Evolutionary conservation across 2,797 vertebrate genomes (phyloP), one percentile per base, ranked within the genome.

Genomic region (Garrulus glandarius): DNA sequence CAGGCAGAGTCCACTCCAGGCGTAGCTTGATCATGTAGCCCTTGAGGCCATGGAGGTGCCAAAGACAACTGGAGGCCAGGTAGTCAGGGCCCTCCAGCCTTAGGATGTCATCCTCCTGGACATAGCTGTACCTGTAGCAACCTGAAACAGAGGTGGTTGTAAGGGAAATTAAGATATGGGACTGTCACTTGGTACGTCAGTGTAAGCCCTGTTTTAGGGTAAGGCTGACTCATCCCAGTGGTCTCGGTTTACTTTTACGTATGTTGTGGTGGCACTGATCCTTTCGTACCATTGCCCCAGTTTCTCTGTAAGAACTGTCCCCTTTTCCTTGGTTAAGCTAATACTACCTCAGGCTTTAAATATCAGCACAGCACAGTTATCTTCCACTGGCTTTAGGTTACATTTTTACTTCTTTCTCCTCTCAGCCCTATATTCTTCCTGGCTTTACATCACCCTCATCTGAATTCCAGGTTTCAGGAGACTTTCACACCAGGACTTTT

Each of bases 1-100:
- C 98, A 0, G 98, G 92, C 46, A 98, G 98, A 21, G 97, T 98
- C 99, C 99, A 99, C 95, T 99, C 98, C 67, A 99, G 98, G 39
- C 70, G 97, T 10, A 99, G 98, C 96, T 99, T 98, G 94, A 99
- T 97, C 97, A 98, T 98, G 89, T 97, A 97, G 43, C 98, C 98
- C 3, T 97, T 63, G 5, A 97, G 96, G 10, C 98, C 94, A 56
- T 98, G 98, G 39, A 99, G 98, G 94, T 99, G 99, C 99, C 99
- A 99, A 94, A 99, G 96, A 93, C 99, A 99, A 68, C 98, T 98
- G 41, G 98, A 98, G 23, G 97, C 97, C 89, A 98, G 96, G 2
- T 98, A 98, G 96, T 99, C 97, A 0, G 99, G 99, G 32, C 99
- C 98, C 32, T 97, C 98, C 79, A 99, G 98, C 61, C 34, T 95